phyloP scores from a whole-genome alignment of 2,113 vertebrate species.

The Elaphurus davidianus region DNA sequence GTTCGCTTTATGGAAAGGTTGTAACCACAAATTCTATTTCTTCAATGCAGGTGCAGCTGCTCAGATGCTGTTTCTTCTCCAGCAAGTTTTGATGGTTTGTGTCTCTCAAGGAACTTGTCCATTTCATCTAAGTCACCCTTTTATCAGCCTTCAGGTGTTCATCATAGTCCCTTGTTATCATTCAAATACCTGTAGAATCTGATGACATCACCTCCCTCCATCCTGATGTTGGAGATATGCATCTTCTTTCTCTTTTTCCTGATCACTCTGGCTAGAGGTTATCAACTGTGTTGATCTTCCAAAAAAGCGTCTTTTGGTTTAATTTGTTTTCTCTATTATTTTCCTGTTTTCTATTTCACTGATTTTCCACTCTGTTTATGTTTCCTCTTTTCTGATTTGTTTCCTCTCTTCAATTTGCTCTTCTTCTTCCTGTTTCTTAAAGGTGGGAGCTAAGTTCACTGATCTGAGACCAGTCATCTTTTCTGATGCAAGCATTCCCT shows the following conservation, averaged over 20 bases:
- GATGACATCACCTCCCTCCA: neutral
- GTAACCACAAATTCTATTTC: fast-evolving
- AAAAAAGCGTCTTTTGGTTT: neutral
- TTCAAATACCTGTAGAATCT: neutral
- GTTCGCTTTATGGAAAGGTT: neutral
- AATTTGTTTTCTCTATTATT: fast-evolving
- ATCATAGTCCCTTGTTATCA: neutral
- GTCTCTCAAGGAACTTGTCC: neutral
- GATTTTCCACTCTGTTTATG: neutral
- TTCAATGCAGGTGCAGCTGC: fast-evolving
- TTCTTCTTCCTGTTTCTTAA: neutral
- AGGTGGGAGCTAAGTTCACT: too few species aligned
- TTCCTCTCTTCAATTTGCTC: neutral
- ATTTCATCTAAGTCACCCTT: neutral
- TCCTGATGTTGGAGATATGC: too few species aligned
- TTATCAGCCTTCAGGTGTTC: neutral
- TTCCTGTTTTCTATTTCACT: neutral
- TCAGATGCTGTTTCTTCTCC: neutral
- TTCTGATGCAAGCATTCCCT: neutral
- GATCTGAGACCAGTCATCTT: neutral
- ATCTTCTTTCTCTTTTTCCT: neutral
- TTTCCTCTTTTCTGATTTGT: neutral
- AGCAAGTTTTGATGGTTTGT: neutral
- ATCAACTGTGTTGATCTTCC: neutral
- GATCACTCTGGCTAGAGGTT: neutral